These are phyloP conservation scores for Rhodophaea formosa DNA, from an alignment of 2,888 invertebrate species.

Conservation along the genomic window DNA sequence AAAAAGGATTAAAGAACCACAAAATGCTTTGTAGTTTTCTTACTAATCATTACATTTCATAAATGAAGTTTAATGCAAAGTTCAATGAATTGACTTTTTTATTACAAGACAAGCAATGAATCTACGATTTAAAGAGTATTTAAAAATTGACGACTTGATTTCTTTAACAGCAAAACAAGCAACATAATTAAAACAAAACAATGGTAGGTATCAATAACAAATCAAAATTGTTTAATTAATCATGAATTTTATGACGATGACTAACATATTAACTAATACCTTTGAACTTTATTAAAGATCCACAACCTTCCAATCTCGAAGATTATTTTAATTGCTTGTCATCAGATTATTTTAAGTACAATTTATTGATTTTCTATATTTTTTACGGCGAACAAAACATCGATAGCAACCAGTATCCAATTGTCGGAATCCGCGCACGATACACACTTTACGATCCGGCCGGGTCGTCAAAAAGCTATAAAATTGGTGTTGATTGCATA, in stretches of 20 bases:
- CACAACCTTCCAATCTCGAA: not conserved
- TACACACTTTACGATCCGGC: conserved; percentile 1
- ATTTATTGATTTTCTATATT: conserved; percentile 15
- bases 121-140: too few species aligned
- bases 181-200: too few species aligned
- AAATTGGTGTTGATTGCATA: conserved; percentile 8
- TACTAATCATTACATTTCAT: too few species aligned
- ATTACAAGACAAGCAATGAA: too few species aligned
- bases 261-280: not conserved
- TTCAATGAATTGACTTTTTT: too few species aligned
- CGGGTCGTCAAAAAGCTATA: conserved; percentile 12
- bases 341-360: conserved; percentile 4
- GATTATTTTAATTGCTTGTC: conserved; percentile 14
- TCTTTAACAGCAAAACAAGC: too few species aligned
- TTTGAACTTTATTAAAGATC: not conserved
- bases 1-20: too few species aligned
- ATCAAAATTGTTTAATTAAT: not conserved
- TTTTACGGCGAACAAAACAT: not conserved
- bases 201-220: not conserved
- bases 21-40: too few species aligned
- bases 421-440: not conserved
- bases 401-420: not conserved
- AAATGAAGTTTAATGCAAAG: too few species aligned
- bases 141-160: too few species aligned
- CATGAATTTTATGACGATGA: not conserved